Evolutionary conservation across 2,113 vertebrate species (phyloP).

Genomic region (Tetrax tetrax): DNA sequence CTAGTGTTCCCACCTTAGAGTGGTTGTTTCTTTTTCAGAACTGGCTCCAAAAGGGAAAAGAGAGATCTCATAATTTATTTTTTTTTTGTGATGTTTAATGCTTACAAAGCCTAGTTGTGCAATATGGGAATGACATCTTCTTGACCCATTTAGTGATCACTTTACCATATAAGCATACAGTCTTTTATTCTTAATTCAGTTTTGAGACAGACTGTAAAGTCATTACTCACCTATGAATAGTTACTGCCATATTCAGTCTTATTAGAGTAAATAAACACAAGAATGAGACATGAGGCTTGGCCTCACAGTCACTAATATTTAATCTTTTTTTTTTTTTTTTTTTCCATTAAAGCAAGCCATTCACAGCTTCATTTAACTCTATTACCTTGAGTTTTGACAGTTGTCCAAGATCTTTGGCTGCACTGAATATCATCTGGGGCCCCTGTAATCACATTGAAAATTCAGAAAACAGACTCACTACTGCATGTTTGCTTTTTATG

Average conservation of each 20-base stretch:
- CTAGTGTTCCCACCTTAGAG: background rate
- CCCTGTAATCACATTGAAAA: conserved; percentile 79
- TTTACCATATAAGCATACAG: background rate
- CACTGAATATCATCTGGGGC: conserved; percentile 97
- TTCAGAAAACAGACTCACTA: background rate
- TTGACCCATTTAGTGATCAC: background rate
- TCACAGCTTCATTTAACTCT: conserved; percentile 3
- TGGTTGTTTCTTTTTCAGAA: background rate
- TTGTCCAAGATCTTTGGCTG: conserved; percentile 96
- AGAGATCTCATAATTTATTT: background rate
- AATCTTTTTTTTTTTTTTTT: background rate
- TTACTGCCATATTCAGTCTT: background rate
- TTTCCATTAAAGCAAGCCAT: background rate
- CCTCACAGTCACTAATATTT: background rate
- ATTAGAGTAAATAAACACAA: background rate
- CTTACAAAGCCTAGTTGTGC: background rate
- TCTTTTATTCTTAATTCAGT: background rate
- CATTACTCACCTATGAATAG: background rate
- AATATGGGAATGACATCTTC: background rate
- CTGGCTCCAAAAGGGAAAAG: background rate
- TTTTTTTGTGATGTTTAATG: background rate
- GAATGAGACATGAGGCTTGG: background rate
- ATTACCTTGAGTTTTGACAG: conserved; percentile 97
- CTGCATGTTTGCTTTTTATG: background rate
- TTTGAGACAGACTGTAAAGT: background rate